Evolutionary conservation across 2,797 vertebrate species (phyloP), one percentile per base, ranked within the genome.

Genomic region (Anniella stebbinsi): DNA sequence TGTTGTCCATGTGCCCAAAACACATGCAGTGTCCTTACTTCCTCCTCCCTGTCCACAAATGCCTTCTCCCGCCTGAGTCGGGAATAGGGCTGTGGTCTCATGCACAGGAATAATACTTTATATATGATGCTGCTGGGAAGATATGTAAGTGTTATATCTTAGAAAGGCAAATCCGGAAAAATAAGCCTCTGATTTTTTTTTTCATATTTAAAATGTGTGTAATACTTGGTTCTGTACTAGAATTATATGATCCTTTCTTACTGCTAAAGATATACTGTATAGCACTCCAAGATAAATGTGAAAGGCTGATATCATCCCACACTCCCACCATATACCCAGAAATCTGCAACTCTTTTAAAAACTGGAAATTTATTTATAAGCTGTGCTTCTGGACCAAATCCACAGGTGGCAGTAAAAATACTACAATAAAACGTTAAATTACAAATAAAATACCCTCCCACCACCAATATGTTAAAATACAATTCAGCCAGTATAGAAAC

Each of bases 221-320:
- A 90, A 91, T 83, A 54, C 0, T 38, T 86, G 33, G 38, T n/a
- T n/a, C 0, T 11, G 48, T 60, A 1, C 2, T 76, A 84, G 25
- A 87, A 84, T 88, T 90, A 69, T 80, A 85, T 1, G 80, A 2
- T 88, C 17, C 83, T 91, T 30, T 89, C 38, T n/a, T 70, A 36
- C n/a, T 45, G 82, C 21, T 51, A 75, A 25, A 38, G 12, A 0
- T 60, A 92, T 90, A 73, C 11, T 75, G 2, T 28, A n/a, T 12
- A 33, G 0, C 57, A 86, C 67, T 28, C n/a, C 33, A 80, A 60
- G 36, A 75, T 84, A 87, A 76, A 54, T 60, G 54, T 1, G 5
- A 0, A 15, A 18, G 57, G 80, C n/a, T 25, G 1, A n/a, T 51
- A 25, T 1, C 45, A 1, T 30, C 2, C 66, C 15, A 30, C 3